These are phyloP conservation scores for Anguilla pacifica DNA, from an alignment of 2,797 vertebrate genomes.

Conservation along the genomic window DNA sequence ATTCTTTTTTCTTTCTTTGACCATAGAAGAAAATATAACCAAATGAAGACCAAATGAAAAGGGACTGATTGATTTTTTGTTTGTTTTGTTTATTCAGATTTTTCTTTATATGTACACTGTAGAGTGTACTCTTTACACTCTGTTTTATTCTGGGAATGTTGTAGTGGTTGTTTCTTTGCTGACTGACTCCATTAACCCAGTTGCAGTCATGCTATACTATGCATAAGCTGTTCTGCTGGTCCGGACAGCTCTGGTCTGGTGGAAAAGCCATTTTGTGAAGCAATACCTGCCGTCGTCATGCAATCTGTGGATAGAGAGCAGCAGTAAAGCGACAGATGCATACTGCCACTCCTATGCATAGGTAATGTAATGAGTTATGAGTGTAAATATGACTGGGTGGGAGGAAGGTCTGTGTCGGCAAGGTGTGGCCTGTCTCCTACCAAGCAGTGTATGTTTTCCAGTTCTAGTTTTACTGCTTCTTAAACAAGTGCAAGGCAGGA, in stretches of 20 bases:
- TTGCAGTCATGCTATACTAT: background rate
- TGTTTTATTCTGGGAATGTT: background rate
- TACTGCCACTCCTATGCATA: too few species aligned
- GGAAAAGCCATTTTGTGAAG: background rate
- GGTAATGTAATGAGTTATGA: background rate
- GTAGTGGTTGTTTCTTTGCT: background rate
- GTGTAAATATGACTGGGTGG: constrained; percentile 28
- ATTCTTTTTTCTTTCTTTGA: background rate
- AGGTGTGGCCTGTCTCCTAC: background rate
- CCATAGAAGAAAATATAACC: background rate
- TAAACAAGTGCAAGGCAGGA: constrained; percentile 32
- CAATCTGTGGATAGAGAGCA: constrained; percentile 22
- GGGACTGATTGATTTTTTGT: background rate
- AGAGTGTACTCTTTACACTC: too few species aligned
- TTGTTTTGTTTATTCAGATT: background rate
- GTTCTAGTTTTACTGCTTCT: constrained; percentile 13
- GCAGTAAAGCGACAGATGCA: background rate
- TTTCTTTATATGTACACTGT: too few species aligned
- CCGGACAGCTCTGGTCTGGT: background rate
- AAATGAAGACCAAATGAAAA: background rate
- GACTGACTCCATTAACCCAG: background rate
- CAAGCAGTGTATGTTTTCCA: background rate
- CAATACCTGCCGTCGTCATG: background rate
- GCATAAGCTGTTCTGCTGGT: background rate
- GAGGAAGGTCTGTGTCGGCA: background rate